phyloP scores from a whole-genome alignment of 2,888 invertebrate species.

The Drosophila anomalata region DNA sequence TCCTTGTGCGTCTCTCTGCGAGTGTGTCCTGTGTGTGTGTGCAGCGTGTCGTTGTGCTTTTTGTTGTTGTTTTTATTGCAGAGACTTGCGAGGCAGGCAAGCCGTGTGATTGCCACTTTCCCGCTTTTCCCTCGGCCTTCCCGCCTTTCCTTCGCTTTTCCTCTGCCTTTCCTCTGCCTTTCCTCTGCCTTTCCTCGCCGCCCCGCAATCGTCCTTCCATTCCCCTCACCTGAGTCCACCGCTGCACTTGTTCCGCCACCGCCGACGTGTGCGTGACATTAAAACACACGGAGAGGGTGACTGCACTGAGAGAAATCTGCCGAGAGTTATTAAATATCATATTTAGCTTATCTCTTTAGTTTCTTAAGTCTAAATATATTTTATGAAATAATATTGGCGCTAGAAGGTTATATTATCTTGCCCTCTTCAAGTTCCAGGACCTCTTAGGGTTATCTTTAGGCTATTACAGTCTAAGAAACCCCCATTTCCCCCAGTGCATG shows the following conservation, averaged over 20 bases:
- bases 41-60: slow-evolving; percentile 58
- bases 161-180: background rate
- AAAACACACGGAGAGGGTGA: slow-evolving; percentile 11
- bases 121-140: slow-evolving; percentile 7
- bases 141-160: background rate
- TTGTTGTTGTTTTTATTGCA: slow-evolving; percentile 76
- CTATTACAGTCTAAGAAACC: background rate
- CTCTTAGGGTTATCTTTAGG: background rate
- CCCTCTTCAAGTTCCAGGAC: too few relatives aligned
- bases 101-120: slow-evolving; percentile 65
- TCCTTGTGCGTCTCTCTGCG: background rate
- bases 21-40: slow-evolving; percentile 42
- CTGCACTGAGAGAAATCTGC: slow-evolving; percentile 1
- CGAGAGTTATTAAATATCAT: background rate
- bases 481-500: slow-evolving; percentile 1
- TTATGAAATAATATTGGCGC: too few relatives aligned
- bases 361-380: too few relatives aligned
- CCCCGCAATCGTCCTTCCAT: slow-evolving; percentile 1
- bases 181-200: background rate
- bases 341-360: too few relatives aligned
- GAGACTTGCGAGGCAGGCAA: slow-evolving; percentile 36
- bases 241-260: slow-evolving; percentile 65
- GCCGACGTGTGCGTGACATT: slow-evolving; percentile 60
- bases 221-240: slow-evolving; percentile 38
- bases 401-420: too few relatives aligned